Conservation (phyloP, 2,797 vertebrate genomes). For the Spizella passerina region DNA sequence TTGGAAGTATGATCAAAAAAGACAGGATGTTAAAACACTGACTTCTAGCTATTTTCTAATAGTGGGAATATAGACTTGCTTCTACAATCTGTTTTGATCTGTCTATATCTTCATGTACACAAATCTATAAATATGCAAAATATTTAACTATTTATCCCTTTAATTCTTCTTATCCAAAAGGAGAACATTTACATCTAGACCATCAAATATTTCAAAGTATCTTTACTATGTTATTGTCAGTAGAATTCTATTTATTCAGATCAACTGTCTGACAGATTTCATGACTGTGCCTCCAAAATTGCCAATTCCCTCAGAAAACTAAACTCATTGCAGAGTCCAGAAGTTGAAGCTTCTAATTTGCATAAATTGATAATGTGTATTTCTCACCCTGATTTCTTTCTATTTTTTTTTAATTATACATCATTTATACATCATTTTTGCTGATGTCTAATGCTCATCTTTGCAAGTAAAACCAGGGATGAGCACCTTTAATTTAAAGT, state of each 20-base stretch:
- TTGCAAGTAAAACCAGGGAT: background rate
- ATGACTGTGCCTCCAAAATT: background rate
- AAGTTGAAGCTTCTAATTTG: background rate
- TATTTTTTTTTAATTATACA: background rate
- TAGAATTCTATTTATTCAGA: background rate
- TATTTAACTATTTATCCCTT: background rate
- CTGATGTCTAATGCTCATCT: background rate
- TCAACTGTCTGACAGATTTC: background rate
- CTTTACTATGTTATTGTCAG: background rate
- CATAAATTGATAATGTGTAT: background rate
- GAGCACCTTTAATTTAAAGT: background rate
- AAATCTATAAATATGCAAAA: background rate
- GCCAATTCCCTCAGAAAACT: background rate
- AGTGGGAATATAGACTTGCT: background rate
- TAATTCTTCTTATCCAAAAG: background rate
- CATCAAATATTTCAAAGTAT: background rate
- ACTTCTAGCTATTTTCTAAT: background rate
- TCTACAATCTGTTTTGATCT: background rate
- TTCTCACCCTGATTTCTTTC: background rate
- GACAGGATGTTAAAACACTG: background rate
- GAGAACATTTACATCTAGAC: background rate
- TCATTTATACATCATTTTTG: background rate
- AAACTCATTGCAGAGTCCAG: background rate
- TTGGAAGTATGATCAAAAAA: background rate
- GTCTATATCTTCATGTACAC: background rate